These are phyloP conservation scores for Volucella inflata DNA, from an alignment of 2,888 invertebrate genomes.

Conservation along the genomic window DNA sequence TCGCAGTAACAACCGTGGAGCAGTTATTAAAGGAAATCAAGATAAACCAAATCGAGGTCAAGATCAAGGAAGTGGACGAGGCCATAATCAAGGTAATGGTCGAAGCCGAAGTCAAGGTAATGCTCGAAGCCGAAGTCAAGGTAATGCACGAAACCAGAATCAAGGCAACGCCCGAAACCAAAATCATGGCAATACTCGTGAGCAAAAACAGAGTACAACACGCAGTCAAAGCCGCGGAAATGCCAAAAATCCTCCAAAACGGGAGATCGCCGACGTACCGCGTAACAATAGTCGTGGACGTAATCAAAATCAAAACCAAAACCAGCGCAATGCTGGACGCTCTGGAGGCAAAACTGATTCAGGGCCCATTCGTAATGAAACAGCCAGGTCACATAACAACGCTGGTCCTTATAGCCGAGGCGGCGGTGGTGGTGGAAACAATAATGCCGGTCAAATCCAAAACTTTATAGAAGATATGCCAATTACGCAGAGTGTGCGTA, in stretches of 20 bases:
- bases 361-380: constrained; percentile 62
- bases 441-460: constrained; percentile 62
- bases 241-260: constrained; percentile 11
- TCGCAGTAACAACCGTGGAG: constrained; percentile 35
- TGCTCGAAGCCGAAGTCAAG: background rate
- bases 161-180: constrained; percentile 7
- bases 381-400: constrained; percentile 11
- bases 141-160: background rate
- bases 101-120: background rate
- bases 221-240: constrained; percentile 9
- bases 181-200: constrained; percentile 9
- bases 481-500: constrained; percentile 74
- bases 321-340: constrained; percentile 21
- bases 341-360: constrained; percentile 3
- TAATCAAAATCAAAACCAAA: constrained; percentile 1
- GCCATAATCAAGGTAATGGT: constrained; percentile 1
- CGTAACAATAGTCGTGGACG: constrained; percentile 18
- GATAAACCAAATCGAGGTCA: background rate
- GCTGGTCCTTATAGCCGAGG: constrained; percentile 53
- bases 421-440: constrained; percentile 51
- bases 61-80: too few species aligned
- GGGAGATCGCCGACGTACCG: background rate
- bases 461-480: constrained; percentile 66
- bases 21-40: background rate
- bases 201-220: too few species aligned